Conservation (phyloP, 2,113 vertebrate species). For the Pithys albifrons region DNA sequence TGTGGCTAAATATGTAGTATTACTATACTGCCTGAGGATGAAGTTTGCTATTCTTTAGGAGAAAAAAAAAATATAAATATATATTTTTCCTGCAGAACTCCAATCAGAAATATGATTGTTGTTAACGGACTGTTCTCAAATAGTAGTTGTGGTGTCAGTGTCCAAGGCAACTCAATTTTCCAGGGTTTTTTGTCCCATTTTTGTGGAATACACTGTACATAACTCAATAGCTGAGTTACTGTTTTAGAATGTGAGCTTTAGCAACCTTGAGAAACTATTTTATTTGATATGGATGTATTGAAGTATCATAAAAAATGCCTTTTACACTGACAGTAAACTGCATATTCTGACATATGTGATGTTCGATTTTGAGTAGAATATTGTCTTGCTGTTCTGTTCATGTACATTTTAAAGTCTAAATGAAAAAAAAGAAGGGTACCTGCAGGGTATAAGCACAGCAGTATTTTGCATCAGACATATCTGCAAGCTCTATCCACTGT, state of each 20-base stretch:
- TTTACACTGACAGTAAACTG: background rate
- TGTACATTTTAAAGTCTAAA: background rate
- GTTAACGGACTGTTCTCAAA: background rate
- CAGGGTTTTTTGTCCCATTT: background rate
- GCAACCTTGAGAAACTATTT: background rate
- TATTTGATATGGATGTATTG: background rate
- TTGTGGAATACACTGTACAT: background rate
- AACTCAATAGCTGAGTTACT: background rate
- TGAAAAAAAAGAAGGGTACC: accelerated
- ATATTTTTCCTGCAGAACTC: background rate
- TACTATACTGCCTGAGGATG: background rate
- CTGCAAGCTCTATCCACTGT: background rate
- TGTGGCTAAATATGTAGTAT: background rate
- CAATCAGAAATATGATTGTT: background rate
- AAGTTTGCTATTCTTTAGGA: background rate
- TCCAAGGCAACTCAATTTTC: background rate
- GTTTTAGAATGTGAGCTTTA: background rate
- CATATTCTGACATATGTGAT: background rate
- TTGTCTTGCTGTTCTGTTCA: background rate
- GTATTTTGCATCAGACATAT: background rate
- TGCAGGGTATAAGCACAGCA: background rate
- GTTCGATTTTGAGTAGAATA: background rate
- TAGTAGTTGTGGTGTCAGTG: background rate
- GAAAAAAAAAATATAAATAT: no score
- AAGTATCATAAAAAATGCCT: background rate